phyloP scores from a whole-genome alignment of 2,113 vertebrate species.

The Semicossyphus pulcher region DNA sequence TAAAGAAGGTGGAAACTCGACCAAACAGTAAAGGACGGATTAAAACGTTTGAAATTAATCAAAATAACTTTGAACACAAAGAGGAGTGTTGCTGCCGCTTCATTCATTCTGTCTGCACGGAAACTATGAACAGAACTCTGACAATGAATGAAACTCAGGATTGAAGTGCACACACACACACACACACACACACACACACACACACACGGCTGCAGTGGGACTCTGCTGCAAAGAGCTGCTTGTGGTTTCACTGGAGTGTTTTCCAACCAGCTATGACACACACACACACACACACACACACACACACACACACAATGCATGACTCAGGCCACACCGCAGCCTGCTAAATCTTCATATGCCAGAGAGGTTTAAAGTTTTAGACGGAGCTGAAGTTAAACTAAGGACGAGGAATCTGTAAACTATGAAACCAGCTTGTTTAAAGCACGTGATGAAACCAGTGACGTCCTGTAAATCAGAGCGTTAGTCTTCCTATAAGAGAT shows the following conservation, averaged over 20 bases:
- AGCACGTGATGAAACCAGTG: too few species aligned
- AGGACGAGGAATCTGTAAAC: slow-evolving; percentile 20
- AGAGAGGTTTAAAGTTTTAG: slow-evolving; percentile 35
- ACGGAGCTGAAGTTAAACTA: slow-evolving; percentile 46
- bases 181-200: slow-evolving; percentile 16
- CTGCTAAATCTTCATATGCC: slow-evolving; percentile 50
- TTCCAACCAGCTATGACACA: slow-evolving; percentile 37
- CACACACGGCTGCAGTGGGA: slow-evolving; percentile 7
- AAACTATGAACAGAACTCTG: slow-evolving; percentile 60
- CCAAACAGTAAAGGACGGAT: background rate
- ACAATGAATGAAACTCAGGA: slow-evolving; percentile 62
- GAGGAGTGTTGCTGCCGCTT: slow-evolving; percentile 52
- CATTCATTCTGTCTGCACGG: slow-evolving; percentile 27
- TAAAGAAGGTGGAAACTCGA: background rate
- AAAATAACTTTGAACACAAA: background rate
- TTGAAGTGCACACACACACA: slow-evolving; percentile 12
- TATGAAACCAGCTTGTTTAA: background rate
- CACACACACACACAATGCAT: slow-evolving; percentile 9
- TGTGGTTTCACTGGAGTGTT: slow-evolving; percentile 52
- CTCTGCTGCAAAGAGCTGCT: slow-evolving; percentile 52
- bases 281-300: slow-evolving; percentile 37
- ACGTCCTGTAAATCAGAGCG: too few species aligned
- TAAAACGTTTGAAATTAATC: background rate
- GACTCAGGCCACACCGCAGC: slow-evolving; percentile 50
- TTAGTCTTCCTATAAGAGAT: too few species aligned